These are phyloP conservation scores for Artemia franciscana DNA, from an alignment of 1,140 invertebrate genomes.

Conservation along the genomic window DNA sequence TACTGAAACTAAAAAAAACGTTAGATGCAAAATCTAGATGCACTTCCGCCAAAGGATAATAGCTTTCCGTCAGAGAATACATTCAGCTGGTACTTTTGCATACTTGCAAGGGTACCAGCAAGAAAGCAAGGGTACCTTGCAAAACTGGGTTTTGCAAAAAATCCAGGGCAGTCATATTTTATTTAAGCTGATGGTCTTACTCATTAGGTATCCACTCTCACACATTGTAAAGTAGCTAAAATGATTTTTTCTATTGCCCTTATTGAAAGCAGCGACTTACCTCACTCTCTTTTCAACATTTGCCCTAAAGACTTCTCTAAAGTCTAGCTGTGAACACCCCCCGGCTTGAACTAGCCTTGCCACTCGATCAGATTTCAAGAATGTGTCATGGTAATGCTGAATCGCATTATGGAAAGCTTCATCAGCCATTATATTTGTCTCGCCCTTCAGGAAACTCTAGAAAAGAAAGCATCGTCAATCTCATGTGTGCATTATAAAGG, in stretches of 20 bases:
- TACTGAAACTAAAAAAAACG: no score
- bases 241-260: no score
- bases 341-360: constrained; percentile 86
- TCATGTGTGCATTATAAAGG: no score
- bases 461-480: constrained; percentile 15
- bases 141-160: no score
- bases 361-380: constrained; percentile 86
- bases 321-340: constrained; percentile 91
- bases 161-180: no score
- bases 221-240: background rate
- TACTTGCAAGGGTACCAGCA: no score
- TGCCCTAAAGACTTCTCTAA: constrained; percentile 91
- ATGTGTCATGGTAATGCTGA: constrained; percentile 89
- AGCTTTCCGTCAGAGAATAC: no score
- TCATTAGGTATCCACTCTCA: background rate
- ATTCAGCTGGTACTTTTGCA: no score
- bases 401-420: constrained; percentile 98
- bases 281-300: constrained; percentile 90
- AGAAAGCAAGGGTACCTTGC: no score
- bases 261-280: constrained; percentile 22
- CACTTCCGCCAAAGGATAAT: no score
- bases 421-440: constrained; percentile 92
- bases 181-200: no score
- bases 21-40: no score
- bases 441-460: constrained; percentile 71